These are phyloP conservation scores for Strigops habroptila DNA, from an alignment of 2,113 vertebrate species.

Conservation along the genomic window DNA sequence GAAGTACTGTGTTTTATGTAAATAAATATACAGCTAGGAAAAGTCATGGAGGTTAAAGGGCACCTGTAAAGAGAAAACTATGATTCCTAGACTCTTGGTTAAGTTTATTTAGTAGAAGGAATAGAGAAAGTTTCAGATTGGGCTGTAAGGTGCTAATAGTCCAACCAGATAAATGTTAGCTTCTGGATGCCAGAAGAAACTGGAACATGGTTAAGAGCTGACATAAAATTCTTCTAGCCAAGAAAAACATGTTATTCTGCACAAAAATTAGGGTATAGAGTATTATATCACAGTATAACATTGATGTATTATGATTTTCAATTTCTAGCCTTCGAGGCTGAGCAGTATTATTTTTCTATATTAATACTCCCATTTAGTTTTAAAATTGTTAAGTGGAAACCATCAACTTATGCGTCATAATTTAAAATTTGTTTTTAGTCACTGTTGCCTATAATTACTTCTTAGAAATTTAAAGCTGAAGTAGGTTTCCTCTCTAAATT, in stretches of 20 bases:
- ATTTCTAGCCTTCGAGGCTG: not conserved
- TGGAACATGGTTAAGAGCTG: conserved; percentile 38
- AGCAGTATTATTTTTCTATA: conserved; percentile 19
- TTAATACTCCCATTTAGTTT: conserved; percentile 27
- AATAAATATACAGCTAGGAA: conserved; percentile 34
- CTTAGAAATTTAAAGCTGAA: not conserved
- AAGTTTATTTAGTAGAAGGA: conserved; percentile 41
- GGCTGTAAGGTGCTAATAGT: conserved; percentile 63
- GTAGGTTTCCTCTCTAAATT: not conserved
- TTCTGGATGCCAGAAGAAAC: conserved; percentile 63
- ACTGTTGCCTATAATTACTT: not conserved
- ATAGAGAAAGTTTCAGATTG: conserved; percentile 24
- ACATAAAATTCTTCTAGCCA: conserved; percentile 17
- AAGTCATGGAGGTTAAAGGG: conserved; percentile 15
- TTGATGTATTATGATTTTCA: not conserved
- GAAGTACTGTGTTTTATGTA: not conserved
- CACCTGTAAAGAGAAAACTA: conserved; percentile 53
- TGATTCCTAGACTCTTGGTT: conserved; percentile 22
- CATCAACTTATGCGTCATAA: not conserved
- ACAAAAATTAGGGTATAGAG: not conserved
- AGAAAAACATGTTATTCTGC: conserved; percentile 42
- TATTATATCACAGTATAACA: not conserved
- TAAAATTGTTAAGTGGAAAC: conserved; percentile 1
- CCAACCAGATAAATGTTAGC: conserved; percentile 68
- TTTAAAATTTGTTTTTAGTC: not conserved